phyloP scores from a whole-genome alignment of 2,113 vertebrate genomes.

The Thunnus maccoyii region DNA sequence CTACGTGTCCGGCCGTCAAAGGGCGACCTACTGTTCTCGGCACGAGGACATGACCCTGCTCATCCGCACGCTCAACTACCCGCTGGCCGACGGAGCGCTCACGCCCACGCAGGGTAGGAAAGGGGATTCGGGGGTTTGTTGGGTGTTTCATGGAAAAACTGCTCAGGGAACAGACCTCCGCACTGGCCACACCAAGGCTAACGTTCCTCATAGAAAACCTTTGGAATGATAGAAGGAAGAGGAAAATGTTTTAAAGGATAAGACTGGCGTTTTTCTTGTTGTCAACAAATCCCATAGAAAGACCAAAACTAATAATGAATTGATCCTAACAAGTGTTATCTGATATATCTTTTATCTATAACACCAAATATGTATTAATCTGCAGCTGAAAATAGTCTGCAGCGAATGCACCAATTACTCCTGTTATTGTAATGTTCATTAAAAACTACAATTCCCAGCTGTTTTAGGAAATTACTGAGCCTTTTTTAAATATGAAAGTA shows the following conservation, averaged over 20 bases:
- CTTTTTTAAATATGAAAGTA: no score
- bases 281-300: no score
- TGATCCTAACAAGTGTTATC: no score
- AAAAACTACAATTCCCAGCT: no score
- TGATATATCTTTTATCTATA: no score
- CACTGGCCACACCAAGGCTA: background rate
- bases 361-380: no score
- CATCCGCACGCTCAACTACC: constrained; percentile 94
- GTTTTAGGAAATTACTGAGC: no score
- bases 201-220: background rate
- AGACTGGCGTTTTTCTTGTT: no score
- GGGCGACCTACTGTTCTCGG: constrained; percentile 90
- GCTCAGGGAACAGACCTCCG: background rate
- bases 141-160: background rate
- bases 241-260: background rate
- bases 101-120: constrained; percentile 90
- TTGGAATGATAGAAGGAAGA: background rate
- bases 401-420: no score
- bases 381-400: no score
- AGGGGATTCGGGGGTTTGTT: background rate
- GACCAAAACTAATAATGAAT: no score
- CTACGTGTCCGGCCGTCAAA: constrained; percentile 91
- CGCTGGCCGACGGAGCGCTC: constrained; percentile 86
- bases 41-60: constrained; percentile 99
- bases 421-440: no score